Evolutionary conservation across 2,888 invertebrate species (phyloP), one percentile per base, ranked within the genome.

Genomic region (Amorpha juglandis): DNA sequence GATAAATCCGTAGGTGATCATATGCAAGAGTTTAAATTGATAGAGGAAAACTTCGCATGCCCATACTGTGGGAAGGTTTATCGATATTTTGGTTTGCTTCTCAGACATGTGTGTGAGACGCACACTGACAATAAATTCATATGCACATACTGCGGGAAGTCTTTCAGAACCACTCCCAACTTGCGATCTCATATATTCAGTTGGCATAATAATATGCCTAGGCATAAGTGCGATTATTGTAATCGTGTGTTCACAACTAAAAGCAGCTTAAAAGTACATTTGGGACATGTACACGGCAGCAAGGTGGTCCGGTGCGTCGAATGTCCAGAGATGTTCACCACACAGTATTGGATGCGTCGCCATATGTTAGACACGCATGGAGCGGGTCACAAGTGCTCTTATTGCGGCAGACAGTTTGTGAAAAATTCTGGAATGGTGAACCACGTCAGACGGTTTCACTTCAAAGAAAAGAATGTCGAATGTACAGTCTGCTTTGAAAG

Each of bases 71-170:
- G 73, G 0, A 83, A 85, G 63, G 71, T 77, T 0, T 86, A 75
- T 67, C 75, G 84, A 68, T 89, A 89, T 70, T 90, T 90, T 63
- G 79, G 85, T 12, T 78, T 82, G 11, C 72, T 90, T 33, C 67
- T 89, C 0, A 84, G 84, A 65, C 90, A 90, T 52, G 74, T 90
- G 0, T 87, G 86, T 50, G 77, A 77, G 27, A 76, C 68, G 9
- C 89, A 89, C 64, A 80, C 85, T 0, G 85, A 86, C 8, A 89
- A 89, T 68, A 87, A 81, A 64, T 80, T 81, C 19, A 85, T 90
- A 52, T 90, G 90, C 62, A 78, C 85, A 8, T 85, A 85, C 45
- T 90, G 90, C 50, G 90, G 90, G 0, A 79, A 81, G 55, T 74
- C 84, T 0, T 90, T 90, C 63, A 75, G 88, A 27, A 85, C 84